Evolutionary conservation across 2,113 vertebrate species (phyloP).

Genomic region (Empidonax traillii): DNA sequence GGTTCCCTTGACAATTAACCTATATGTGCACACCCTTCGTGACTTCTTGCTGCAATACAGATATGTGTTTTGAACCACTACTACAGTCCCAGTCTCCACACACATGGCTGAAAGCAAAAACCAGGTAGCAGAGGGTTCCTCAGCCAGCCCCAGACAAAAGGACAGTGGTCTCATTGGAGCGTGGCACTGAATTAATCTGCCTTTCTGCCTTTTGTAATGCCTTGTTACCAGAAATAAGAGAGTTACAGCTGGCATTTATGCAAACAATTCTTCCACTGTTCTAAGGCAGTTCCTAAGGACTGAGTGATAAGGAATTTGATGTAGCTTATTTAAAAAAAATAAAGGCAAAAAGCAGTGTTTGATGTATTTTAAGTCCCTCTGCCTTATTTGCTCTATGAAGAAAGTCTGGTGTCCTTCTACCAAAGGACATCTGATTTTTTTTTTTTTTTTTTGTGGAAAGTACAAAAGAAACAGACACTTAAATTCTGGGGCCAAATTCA

Average conservation of each 20-base stretch:
- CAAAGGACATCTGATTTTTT: neutral
- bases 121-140: neutral
- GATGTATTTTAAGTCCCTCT: neutral
- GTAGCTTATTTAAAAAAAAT: neutral
- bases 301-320: neutral
- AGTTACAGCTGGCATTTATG: conserved; percentile 56
- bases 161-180: neutral
- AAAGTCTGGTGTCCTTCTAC: neutral
- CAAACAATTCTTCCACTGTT: conserved; percentile 23
- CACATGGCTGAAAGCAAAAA: neutral
- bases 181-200: conserved; percentile 9
- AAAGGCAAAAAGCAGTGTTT: neutral
- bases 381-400: neutral
- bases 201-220: conserved; percentile 26
- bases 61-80: neutral
- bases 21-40: neutral
- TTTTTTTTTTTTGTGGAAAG: neutral
- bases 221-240: conserved; percentile 50
- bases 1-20: conserved; percentile 41
- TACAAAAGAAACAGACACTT: neutral
- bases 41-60: neutral
- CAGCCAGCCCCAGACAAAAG: neutral
- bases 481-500: neutral
- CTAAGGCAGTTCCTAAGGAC: conserved; percentile 10
- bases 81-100: too few species aligned